Conservation (phyloP, 1,140 invertebrate genomes). For the Nymphalis io region DNA sequence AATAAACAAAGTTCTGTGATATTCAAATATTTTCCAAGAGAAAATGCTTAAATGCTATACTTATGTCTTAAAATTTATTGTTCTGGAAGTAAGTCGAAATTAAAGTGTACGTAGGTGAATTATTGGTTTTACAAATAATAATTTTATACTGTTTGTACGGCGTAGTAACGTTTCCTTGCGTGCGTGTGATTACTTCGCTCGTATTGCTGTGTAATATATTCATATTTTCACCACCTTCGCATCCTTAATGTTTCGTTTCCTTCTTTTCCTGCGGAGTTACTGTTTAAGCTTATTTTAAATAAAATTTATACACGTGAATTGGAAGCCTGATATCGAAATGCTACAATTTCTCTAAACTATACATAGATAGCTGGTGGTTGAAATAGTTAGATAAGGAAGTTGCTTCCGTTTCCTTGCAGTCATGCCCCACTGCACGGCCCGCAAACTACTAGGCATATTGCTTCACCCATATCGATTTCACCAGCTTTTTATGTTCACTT, state of each 20-base stretch:
- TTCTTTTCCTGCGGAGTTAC: constrained; percentile 33
- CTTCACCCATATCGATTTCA: constrained; percentile 32
- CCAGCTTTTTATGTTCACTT: constrained; percentile 26
- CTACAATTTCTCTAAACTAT: neutral
- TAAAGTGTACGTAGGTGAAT: constrained; percentile 72
- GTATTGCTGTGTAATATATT: constrained; percentile 75
- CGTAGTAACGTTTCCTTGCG: constrained; percentile 60
- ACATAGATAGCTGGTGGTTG: constrained; percentile 21
- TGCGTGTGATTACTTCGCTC: constrained; percentile 72
- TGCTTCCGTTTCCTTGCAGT: constrained; percentile 32
- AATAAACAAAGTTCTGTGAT: neutral
- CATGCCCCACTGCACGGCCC: constrained; percentile 25
- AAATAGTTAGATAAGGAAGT: constrained; percentile 35
- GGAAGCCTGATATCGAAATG: neutral
- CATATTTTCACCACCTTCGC: constrained; percentile 77
- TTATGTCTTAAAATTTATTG: constrained; percentile 45
- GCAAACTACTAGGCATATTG: constrained; percentile 35
- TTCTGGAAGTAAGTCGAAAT: constrained; percentile 63
- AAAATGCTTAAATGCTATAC: constrained; percentile 16
- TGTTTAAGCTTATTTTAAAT: neutral
- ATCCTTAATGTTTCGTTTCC: constrained; percentile 72
- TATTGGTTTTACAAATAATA: constrained; percentile 74
- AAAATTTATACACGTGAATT: neutral
- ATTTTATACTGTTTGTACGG: constrained; percentile 51
- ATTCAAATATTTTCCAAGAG: neutral